Percentiles rank a stretch among this genome's conserved stretches.
Conservation (phyloP, 1,140 invertebrate genomes). For the Eurosta solidaginis region DNA sequence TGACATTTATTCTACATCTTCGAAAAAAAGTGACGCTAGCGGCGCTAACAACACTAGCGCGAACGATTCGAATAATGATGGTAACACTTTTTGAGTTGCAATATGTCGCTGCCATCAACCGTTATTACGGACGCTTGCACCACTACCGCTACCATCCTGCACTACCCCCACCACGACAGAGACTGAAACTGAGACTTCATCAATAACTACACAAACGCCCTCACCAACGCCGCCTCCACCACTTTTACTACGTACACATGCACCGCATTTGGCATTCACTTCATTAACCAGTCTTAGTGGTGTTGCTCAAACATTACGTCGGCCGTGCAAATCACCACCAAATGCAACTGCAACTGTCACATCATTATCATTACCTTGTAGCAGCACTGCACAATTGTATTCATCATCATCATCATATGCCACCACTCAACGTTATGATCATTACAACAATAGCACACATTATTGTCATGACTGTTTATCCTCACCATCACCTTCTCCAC, state of each 20-base stretch:
- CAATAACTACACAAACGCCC: conserved; percentile 47
- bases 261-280: not conserved
- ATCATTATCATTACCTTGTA: not conserved
- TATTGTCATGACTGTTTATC: conserved; percentile 52
- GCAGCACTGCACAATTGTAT: not conserved
- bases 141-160: conserved; percentile 38
- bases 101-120: conserved; percentile 59
- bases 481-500: conserved; percentile 51
- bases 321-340: not conserved
- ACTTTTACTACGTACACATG: not conserved
- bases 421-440: conserved; percentile 17
- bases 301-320: not conserved
- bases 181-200: conserved; percentile 49
- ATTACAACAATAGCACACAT: not conserved
- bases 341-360: not conserved
- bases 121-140: conserved; percentile 30
- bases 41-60: not conserved
- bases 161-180: conserved; percentile 35
- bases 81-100: conserved; percentile 60
- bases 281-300: too few relatives aligned
- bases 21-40: not conserved
- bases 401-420: not conserved
- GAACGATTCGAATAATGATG: conserved; percentile 5
- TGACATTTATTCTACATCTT: not conserved
- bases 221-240: conserved; percentile 29